Evolutionary conservation across 2,888 invertebrate genomes (phyloP), one percentile per base, ranked within the genome.

Genomic region (Helleia helle): DNA sequence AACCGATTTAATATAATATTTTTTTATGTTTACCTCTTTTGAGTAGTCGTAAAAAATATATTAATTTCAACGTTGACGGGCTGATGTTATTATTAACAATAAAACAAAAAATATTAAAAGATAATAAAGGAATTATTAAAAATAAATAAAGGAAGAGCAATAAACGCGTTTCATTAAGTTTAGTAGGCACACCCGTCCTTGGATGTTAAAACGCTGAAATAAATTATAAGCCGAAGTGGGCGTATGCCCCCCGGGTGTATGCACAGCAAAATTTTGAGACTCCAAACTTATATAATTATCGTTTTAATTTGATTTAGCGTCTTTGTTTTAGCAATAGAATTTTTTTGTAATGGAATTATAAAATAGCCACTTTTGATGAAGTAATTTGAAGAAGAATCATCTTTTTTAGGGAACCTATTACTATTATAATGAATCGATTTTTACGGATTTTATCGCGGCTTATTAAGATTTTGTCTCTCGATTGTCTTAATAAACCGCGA

Each of bases 91-190:
- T n/a, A n/a, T n/a, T n/a, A n/a, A n/a, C n/a, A n/a, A n/a, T 7
- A 9, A 18, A n/a, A n/a, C n/a, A n/a, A n/a, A n/a, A 31, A 31
- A 17, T 9, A 18, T 17, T 11, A 36, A 26, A 22, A 37, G 25
- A 15, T 37, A 31, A 11, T 31, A 18, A 31, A 31, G 18, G 3
- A 28, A 28, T 9, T 2, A 28, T 28, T 26, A 37, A 15, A 5
- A 26, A 26, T 37, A 37, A 37, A 9, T 25, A 37, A 26, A 15
- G 15, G 9, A 44, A 43, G 42, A 36, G 39, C 40, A 43, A 42
- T 44, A 43, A 46, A 46, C 39, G 47, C 30, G 47, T 52, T 54
- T 52, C 41, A 46, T 54, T 50, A 52, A 49, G 40, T 48, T 50
- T 47, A 49, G 46, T 48, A 42, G 47, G 36, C 50, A 36, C 49